Percentiles rank a stretch among this genome's conserved stretches.
Conservation (phyloP, 2,797 vertebrate species). For the Pseudochromis fuscus region DNA sequence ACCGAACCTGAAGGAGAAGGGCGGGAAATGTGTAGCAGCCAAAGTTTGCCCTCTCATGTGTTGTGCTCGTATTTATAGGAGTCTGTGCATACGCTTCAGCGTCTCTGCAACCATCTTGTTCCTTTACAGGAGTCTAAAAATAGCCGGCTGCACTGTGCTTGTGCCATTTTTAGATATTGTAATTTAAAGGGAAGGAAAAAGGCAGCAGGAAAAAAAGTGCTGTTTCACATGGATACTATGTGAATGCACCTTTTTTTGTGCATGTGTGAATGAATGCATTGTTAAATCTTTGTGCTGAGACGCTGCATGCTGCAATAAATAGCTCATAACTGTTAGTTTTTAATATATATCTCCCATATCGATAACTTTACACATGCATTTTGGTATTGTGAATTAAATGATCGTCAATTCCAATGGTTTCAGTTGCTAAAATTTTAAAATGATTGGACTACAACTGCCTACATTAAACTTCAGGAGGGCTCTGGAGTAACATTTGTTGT, state of each 20-base stretch:
- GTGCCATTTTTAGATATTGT: constrained; percentile 74
- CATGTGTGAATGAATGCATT: constrained; percentile 56
- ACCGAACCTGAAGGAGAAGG: constrained; percentile 25
- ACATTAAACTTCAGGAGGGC: too few species aligned
- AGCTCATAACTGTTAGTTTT: not conserved
- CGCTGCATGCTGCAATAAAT: constrained; percentile 1
- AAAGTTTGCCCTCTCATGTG: constrained; percentile 58
- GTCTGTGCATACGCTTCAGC: constrained; percentile 67
- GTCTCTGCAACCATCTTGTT: constrained; percentile 77
- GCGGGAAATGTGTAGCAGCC: constrained; percentile 40
- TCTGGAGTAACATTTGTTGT: too few species aligned
- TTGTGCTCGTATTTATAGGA: constrained; percentile 70
- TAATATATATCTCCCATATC: not conserved
- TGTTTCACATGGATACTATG: constrained; percentile 50
- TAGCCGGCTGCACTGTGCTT: constrained; percentile 66
- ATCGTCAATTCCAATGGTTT: not conserved
- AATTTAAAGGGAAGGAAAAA: constrained; percentile 42
- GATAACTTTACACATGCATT: not conserved
- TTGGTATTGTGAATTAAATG: not conserved
- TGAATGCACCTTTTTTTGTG: constrained; percentile 33
- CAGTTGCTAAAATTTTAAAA: too few species aligned
- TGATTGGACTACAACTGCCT: not conserved
- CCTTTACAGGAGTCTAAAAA: constrained; percentile 75
- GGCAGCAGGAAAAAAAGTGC: constrained; percentile 39
- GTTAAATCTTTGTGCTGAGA: constrained; percentile 43